Base-by-base conservation (phyloP, 2,888 invertebrate genomes). In the Lingula anatina region DNA sequence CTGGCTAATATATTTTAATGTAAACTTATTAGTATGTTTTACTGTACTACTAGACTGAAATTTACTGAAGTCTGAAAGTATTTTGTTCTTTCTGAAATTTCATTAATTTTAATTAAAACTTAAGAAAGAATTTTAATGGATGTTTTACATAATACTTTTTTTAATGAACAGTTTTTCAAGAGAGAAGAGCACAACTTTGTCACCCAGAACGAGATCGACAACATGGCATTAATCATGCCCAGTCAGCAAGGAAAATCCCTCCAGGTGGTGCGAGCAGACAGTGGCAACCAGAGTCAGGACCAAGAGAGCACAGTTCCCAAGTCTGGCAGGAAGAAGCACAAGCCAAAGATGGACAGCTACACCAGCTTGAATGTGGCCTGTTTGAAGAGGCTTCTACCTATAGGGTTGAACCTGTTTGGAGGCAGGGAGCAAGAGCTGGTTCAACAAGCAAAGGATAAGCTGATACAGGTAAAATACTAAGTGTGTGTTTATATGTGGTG, bases 171-270 rank as follows among this genome's bases (percentile, higher is more conserved):
- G 79, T 92, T 94, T 80, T 97, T 97, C 83, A 82, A 95, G 51
- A 87, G 94, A 57, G 99, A 99, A 74, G 99, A 99, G 75, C 94
- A 97, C 74, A 99, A 99, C 83, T 99, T 99, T 77, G 96, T 99
- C 65, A 90, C 95, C 0, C 93, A 93, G 36, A 97, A 99, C 76
- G 99, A 99, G 81, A 99, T 99, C 51, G 97, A 99, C 77, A 96
- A 96, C 73, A 95, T 96, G 92, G 89, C 90, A 2, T 81, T 97
- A 49, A 96, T 97, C 58, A 96, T 96, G 95, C 96, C 76, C 5
- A 73, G 73, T 51, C 73, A 73, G 48, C 88, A 96, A n/a, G 66
- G 68, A 47, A 67, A 69, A 39, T 49, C 57, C 20, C 48, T 64
- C 31, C 50, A 61, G 20, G 57, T 53, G 28, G 68, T 74, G 18